Evolutionary conservation across 2,113 vertebrate genomes (phyloP).

Genomic region (Bombycilla garrulus): DNA sequence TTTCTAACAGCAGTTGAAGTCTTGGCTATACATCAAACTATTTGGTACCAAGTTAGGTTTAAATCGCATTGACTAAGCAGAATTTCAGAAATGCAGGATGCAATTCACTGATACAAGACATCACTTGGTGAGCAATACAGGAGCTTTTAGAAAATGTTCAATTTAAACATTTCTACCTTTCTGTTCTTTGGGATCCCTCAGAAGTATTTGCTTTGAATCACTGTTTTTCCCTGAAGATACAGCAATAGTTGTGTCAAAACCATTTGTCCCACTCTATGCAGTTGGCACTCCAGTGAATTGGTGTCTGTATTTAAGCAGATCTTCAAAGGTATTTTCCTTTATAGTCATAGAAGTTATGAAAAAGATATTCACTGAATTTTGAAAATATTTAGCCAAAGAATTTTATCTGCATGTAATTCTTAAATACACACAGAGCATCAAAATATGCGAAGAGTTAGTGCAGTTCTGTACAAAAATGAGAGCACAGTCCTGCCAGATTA

Average conservation of each 20-base stretch:
- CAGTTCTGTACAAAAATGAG: slow-evolving; percentile 32
- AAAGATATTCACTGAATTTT: neutral
- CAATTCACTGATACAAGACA: neutral
- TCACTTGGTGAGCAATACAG: neutral
- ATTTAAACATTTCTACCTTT: neutral
- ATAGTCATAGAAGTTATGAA: neutral
- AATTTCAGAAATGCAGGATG: neutral
- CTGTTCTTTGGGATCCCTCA: neutral
- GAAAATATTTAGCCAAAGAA: neutral
- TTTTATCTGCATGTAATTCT: slow-evolving; percentile 34
- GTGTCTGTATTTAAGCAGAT: neutral
- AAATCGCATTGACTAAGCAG: neutral
- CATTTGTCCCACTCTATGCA: neutral
- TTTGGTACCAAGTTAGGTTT: neutral
- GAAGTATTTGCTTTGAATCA: neutral
- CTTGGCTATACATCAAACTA: neutral
- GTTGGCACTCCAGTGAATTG: neutral
- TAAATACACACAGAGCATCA: slow-evolving; percentile 11
- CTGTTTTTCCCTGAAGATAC: neutral
- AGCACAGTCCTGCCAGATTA: neutral
- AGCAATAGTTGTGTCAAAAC: neutral
- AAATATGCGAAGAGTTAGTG: slow-evolving; percentile 45
- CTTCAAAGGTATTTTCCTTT: neutral
- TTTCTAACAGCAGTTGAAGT: neutral
- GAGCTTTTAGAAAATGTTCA: neutral